These are phyloP conservation scores for Cherax destructor DNA, from an alignment of 1,140 invertebrate genomes.

Conservation along the genomic window DNA sequence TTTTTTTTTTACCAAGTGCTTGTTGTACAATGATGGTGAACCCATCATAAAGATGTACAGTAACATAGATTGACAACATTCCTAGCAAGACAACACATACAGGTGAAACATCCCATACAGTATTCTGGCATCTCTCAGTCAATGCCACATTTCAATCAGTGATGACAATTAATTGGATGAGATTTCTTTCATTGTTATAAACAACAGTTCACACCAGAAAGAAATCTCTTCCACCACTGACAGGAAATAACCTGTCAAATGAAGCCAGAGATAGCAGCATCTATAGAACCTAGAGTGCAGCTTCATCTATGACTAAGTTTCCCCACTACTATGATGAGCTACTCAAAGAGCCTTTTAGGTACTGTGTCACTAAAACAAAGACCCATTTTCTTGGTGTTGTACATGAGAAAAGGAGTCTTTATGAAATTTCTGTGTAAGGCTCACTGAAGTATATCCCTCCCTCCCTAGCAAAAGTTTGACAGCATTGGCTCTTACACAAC, in stretches of 20 bases:
- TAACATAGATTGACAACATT: slow-evolving; percentile 58
- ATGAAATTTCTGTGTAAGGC: slow-evolving; percentile 49
- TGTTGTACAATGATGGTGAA: slow-evolving; percentile 15
- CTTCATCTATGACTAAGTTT: slow-evolving; percentile 44
- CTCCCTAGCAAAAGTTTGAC: slow-evolving; percentile 8
- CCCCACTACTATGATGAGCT: slow-evolving; percentile 32
- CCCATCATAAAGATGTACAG: slow-evolving; percentile 23
- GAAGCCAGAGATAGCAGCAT: slow-evolving; percentile 53
- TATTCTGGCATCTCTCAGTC: slow-evolving; percentile 54
- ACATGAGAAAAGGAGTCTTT: slow-evolving; percentile 34
- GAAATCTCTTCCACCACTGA: slow-evolving; percentile 36
- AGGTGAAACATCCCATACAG: slow-evolving; percentile 57
- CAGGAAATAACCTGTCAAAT: slow-evolving; percentile 47
- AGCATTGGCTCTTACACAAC: slow-evolving; percentile 27
- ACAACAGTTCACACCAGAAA: background rate
- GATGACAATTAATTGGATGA: slow-evolving; percentile 36
- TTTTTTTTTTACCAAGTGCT: background rate
- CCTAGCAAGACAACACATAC: slow-evolving; percentile 66
- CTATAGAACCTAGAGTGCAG: slow-evolving; percentile 43
- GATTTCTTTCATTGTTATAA: slow-evolving; percentile 40
- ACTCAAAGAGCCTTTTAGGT: slow-evolving; percentile 9
- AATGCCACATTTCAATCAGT: slow-evolving; percentile 55
- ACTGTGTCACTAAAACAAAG: background rate
- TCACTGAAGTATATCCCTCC: background rate
- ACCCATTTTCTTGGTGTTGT: slow-evolving; percentile 48